Evolutionary conservation across 2,797 vertebrate species (phyloP).

Genomic region (Acridotheres tristis): DNA sequence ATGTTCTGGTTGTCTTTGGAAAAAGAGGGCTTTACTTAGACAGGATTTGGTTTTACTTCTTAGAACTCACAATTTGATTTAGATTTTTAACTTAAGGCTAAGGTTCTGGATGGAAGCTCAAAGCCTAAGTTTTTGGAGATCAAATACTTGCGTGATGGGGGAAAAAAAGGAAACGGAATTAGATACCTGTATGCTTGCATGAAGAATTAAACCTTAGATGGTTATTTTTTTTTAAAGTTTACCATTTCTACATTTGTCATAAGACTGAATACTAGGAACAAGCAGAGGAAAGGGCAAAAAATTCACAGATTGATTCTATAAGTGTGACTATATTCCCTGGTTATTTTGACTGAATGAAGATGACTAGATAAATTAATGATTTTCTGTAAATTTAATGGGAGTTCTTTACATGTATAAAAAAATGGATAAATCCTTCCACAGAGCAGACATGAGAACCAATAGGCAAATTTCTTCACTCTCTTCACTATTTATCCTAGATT

Average conservation of each 20-base stretch:
- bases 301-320: background rate
- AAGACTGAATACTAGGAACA: background rate
- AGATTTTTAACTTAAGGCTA: background rate
- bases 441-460: background rate
- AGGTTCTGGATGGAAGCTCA: background rate
- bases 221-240: background rate
- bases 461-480: background rate
- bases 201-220: background rate
- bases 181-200: background rate
- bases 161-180: background rate
- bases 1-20: background rate
- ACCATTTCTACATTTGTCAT: background rate
- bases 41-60: background rate
- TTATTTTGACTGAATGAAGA: background rate
- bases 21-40: background rate
- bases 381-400: background rate
- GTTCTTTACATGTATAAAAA: fast-evolving
- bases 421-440: background rate
- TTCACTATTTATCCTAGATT: background rate
- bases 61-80: background rate
- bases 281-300: background rate
- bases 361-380: background rate
- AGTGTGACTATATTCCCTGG: background rate
- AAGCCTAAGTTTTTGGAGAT: background rate
- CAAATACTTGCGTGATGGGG: background rate